Percentiles rank a stretch among this genome's conserved stretches.
These are phyloP conservation scores for Callorhinus ursinus DNA, from an alignment of 2,113 vertebrate genomes.

Conservation along the genomic window DNA sequence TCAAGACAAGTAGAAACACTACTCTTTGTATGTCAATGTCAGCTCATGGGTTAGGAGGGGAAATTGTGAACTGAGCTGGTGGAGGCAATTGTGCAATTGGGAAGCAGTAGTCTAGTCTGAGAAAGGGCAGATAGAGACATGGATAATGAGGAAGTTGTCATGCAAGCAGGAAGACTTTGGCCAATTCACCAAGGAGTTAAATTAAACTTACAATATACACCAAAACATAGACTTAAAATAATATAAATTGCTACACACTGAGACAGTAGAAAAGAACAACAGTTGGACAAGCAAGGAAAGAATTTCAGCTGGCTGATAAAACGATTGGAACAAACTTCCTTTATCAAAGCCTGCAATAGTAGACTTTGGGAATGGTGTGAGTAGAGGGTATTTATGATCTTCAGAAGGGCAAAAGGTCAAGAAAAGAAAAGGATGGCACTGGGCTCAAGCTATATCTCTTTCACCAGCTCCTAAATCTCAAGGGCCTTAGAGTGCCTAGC, in stretches of 20 bases:
- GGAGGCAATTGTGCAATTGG: background rate
- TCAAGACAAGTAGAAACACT: background rate
- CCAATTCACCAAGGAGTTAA: background rate
- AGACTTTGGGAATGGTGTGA: background rate
- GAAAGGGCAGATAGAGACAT: background rate
- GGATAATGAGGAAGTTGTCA: background rate
- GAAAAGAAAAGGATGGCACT: background rate
- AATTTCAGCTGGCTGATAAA: slow-evolving; percentile 45
- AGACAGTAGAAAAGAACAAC: background rate
- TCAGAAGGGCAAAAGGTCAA: background rate
- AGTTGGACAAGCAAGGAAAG: background rate
- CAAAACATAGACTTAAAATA: background rate
- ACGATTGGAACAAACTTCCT: background rate
- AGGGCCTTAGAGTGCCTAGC: slow-evolving; percentile 39
- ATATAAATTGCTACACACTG: background rate
- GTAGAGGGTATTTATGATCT: background rate
- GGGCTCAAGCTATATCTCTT: background rate
- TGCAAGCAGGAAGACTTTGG: background rate
- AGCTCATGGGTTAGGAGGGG: background rate
- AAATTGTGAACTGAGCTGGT: background rate
- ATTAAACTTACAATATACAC: background rate
- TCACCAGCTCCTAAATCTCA: background rate
- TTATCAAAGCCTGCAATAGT: background rate
- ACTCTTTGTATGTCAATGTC: background rate
- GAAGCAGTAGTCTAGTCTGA: background rate